phyloP scores from a whole-genome alignment of 2,797 vertebrate species.

The Eospalax fontanierii region DNA sequence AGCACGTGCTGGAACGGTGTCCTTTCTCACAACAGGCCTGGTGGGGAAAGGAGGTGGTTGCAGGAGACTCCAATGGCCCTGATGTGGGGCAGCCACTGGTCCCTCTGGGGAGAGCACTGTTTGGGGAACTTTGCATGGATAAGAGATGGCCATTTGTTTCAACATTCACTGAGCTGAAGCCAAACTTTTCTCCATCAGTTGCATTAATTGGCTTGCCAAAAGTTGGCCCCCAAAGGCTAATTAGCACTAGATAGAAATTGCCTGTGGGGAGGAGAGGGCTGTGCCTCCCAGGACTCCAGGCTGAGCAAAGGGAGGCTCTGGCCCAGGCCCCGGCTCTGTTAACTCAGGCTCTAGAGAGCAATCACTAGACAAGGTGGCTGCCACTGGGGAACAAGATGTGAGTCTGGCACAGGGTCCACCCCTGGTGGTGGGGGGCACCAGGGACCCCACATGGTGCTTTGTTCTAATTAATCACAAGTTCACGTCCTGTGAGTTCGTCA shows the following conservation, averaged over 20 bases:
- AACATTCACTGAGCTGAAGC: neutral
- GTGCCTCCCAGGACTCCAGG: neutral
- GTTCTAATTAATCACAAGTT: neutral
- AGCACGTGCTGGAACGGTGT: no score
- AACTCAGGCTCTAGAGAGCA: neutral
- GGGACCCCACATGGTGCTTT: neutral
- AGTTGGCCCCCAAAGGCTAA: neutral
- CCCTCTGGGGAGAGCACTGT: neutral
- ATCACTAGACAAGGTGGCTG: neutral
- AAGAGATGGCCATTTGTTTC: neutral
- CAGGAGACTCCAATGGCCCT: neutral
- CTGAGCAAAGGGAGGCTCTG: neutral
- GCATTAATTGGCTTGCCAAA: conserved; percentile 22
- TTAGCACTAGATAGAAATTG: neutral
- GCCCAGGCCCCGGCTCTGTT: neutral
- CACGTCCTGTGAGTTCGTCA: neutral
- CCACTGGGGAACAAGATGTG: neutral
- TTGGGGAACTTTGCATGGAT: neutral
- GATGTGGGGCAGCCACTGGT: neutral
- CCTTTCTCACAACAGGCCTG: neutral
- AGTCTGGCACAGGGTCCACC: neutral
- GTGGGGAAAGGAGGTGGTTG: neutral
- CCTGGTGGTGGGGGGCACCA: neutral
- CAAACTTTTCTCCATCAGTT: neutral
- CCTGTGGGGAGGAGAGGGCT: rapidly evolving